These are phyloP conservation scores for Nasonia giraulti DNA, from an alignment of 1,140 invertebrate species.

Conservation along the genomic window DNA sequence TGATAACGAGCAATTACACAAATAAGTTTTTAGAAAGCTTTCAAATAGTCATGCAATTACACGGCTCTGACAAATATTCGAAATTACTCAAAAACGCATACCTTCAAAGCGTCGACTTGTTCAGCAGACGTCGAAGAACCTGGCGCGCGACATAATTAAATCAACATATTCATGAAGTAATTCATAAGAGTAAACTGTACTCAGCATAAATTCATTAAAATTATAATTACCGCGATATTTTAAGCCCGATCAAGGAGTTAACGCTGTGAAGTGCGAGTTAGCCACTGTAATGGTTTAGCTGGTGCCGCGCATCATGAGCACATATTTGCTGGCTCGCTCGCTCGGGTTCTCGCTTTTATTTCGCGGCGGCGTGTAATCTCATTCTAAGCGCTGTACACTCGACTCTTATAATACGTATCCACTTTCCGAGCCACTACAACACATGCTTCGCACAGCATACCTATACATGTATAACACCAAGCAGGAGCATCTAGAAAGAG, in stretches of 20 bases:
- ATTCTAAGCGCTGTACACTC: conserved; percentile 22
- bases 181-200: conserved; percentile 15
- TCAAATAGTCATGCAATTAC: background rate
- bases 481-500: background rate
- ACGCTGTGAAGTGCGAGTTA: background rate
- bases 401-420: conserved; percentile 9
- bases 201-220: conserved; percentile 16
- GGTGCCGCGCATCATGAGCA: background rate
- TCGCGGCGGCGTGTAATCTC: conserved; percentile 27
- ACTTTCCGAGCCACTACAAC: conserved; percentile 6
- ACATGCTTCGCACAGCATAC: background rate
- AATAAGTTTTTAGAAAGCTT: no score
- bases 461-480: background rate
- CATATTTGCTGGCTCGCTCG: background rate
- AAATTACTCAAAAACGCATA: background rate
- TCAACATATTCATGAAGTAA: conserved; percentile 35
- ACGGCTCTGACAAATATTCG: background rate
- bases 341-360: background rate
- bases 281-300: background rate
- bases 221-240: conserved; percentile 31
- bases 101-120: background rate
- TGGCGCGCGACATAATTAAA: conserved; percentile 14
- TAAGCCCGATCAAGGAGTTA: conserved; percentile 26
- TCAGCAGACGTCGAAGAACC: background rate
- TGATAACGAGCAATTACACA: no score